Conservation (phyloP, 2,888 invertebrate genomes). For the Epistrophe grossulariae region DNA sequence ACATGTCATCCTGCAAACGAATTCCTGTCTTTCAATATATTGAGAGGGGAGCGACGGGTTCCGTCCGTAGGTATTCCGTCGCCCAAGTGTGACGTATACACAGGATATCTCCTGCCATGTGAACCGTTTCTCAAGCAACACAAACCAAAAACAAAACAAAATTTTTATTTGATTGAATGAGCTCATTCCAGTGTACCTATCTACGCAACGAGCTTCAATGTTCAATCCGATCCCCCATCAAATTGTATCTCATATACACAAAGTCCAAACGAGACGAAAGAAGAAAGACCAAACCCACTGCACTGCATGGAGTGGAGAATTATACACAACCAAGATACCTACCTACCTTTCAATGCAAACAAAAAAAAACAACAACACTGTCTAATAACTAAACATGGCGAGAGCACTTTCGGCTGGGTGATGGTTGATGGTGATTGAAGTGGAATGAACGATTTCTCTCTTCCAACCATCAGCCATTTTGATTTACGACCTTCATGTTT, state of each 20-base stretch:
- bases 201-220: slow-evolving; percentile 43
- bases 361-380: slow-evolving; percentile 31
- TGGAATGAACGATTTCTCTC: slow-evolving; percentile 78
- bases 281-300: slow-evolving; percentile 54
- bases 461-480: slow-evolving; percentile 83
- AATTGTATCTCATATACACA: slow-evolving; percentile 36
- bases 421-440: slow-evolving; percentile 78
- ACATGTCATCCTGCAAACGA: slow-evolving; percentile 66
- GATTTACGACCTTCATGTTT: slow-evolving; percentile 82
- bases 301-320: neutral
- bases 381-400: slow-evolving; percentile 59
- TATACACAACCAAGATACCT: slow-evolving; percentile 58
- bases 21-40: slow-evolving; percentile 70
- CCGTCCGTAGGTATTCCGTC: neutral
- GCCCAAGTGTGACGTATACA: slow-evolving; percentile 44
- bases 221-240: slow-evolving; percentile 42
- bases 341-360: slow-evolving; percentile 19
- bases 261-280: slow-evolving; percentile 22
- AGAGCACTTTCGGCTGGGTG: slow-evolving; percentile 68
- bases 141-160: slow-evolving; percentile 9
- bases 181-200: slow-evolving; percentile 40
- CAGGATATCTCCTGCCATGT: slow-evolving; percentile 47
- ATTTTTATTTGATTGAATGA: slow-evolving; percentile 37
- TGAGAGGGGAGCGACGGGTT: slow-evolving; percentile 13
- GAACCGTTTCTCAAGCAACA: slow-evolving; percentile 52